These are phyloP conservation scores for Heliothis virescens DNA, from an alignment of 1,140 invertebrate genomes.

Conservation along the genomic window DNA sequence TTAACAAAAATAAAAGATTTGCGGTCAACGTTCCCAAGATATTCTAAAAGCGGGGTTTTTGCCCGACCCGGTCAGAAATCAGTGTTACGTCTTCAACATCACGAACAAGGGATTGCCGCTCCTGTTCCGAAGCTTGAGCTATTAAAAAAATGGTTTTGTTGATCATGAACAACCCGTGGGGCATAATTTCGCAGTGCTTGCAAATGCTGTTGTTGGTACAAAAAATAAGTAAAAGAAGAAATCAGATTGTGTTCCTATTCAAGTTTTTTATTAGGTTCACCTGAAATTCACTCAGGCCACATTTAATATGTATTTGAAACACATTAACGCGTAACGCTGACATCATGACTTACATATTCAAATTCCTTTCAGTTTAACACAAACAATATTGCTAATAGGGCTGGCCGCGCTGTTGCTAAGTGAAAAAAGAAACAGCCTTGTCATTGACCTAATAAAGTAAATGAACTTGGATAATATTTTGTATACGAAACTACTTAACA, in stretches of 20 bases:
- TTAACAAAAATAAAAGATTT: conserved; percentile 41
- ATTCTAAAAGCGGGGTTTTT: conserved; percentile 46
- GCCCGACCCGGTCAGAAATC: conserved; percentile 23
- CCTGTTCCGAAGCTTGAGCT: conserved; percentile 49
- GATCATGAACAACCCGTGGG: conserved; percentile 55
- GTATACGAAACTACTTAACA: not conserved
- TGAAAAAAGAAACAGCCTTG: conserved; percentile 57
- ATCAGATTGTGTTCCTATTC: conserved; percentile 12
- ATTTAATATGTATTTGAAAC: conserved; percentile 17
- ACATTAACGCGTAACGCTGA: conserved; percentile 50
- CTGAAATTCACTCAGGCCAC: conserved; percentile 4
- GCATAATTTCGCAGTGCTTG: conserved; percentile 40
- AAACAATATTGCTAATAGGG: conserved; percentile 31
- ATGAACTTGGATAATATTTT: conserved; percentile 14
- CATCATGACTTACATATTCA: conserved; percentile 49
- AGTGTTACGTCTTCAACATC: conserved; percentile 41
- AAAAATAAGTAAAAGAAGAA: conserved; percentile 39
- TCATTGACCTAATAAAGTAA: conserved; percentile 9
- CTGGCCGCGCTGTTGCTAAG: conserved; percentile 21
- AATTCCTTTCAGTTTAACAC: conserved; percentile 11
- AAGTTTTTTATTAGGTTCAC: conserved; percentile 46
- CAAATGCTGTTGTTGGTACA: conserved; percentile 10
- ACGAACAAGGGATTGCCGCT: conserved; percentile 17
- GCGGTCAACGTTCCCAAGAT: conserved; percentile 45
- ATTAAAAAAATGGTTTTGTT: conserved; percentile 66